A percentile compares a stretch with the other conserved stretches of the same genome.
These are phyloP conservation scores for Daktulosphaira vitifoliae DNA, from an alignment of 1,140 invertebrate species.

Conservation along the genomic window DNA sequence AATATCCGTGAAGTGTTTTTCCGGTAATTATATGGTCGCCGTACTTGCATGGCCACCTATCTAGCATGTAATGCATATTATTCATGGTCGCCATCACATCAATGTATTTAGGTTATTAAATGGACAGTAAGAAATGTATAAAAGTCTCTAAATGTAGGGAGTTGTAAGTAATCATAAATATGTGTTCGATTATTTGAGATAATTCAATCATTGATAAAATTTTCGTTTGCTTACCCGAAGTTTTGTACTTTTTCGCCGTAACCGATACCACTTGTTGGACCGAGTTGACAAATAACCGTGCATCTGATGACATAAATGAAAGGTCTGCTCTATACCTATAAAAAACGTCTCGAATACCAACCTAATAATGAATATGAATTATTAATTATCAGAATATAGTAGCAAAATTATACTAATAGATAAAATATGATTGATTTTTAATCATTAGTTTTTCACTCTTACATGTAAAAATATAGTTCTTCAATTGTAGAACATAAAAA, in stretches of 20 bases:
- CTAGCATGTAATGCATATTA: not conserved
- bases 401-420: too few relatives aligned
- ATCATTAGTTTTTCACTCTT: too few relatives aligned
- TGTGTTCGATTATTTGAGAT: too few relatives aligned
- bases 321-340: slow-evolving; percentile 66
- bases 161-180: too few relatives aligned
- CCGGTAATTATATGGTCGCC: not conserved
- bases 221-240: slow-evolving; percentile 9
- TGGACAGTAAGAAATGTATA: too few relatives aligned
- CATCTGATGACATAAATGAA: slow-evolving; percentile 61
- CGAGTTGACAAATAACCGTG: slow-evolving; percentile 64
- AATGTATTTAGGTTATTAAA: too few relatives aligned
- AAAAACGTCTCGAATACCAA: slow-evolving; percentile 65
- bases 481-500: too few relatives aligned
- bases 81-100: slow-evolving; percentile 9
- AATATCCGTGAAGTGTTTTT: slow-evolving; percentile 25
- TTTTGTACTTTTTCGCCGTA: slow-evolving; percentile 56
- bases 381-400: too few relatives aligned
- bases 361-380: slow-evolving; percentile 48
- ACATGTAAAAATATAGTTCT: too few relatives aligned
- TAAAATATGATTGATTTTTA: too few relatives aligned
- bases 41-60: not conserved
- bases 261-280: slow-evolving; percentile 73
- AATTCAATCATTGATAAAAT: too few relatives aligned
- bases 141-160: too few relatives aligned